Percentiles rank a stretch among this genome's conserved stretches.
These are phyloP conservation scores for Caenorhabditis becei DNA, from an alignment of 2,888 invertebrate species.

Conservation along the genomic window DNA sequence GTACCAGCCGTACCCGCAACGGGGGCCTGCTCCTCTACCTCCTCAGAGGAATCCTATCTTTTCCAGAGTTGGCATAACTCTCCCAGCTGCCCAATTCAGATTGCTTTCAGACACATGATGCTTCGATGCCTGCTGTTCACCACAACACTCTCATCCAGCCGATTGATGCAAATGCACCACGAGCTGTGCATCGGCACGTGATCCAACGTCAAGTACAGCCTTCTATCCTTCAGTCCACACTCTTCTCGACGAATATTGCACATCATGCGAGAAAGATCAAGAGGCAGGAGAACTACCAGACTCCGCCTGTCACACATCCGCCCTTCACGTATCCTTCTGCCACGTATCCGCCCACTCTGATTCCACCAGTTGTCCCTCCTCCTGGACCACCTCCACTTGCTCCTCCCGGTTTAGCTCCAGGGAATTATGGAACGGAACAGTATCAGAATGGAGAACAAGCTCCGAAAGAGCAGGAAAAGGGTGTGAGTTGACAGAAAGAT, in stretches of 20 bases:
- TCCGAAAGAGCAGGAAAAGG: neutral
- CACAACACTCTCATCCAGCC: slow-evolving; percentile 30
- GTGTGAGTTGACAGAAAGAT: neutral
- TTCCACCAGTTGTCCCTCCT: neutral
- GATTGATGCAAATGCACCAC: slow-evolving; percentile 15
- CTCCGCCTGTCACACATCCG: neutral
- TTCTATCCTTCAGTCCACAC: neutral
- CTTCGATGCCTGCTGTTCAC: slow-evolving; percentile 17
- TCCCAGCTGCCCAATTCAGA: no score
- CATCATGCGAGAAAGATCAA: slow-evolving; percentile 17
- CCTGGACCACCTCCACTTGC: neutral
- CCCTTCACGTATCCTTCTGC: neutral
- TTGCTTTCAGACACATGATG: slow-evolving; percentile 15
- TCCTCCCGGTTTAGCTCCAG: neutral
- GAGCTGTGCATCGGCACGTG: slow-evolving; percentile 20
- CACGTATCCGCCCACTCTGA: no score
- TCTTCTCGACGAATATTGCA: neutral
- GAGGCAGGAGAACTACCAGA: slow-evolving; percentile 16
- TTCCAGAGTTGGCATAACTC: neutral
- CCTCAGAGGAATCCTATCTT: neutral
- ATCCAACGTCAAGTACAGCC: slow-evolving; percentile 44
- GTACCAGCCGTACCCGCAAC: slow-evolving; percentile 3
- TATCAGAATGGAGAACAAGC: neutral
- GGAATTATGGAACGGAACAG: neutral
- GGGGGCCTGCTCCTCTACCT: neutral